Conservation (phyloP, 2,888 invertebrate genomes). For the Luperina nickerlii region DNA sequence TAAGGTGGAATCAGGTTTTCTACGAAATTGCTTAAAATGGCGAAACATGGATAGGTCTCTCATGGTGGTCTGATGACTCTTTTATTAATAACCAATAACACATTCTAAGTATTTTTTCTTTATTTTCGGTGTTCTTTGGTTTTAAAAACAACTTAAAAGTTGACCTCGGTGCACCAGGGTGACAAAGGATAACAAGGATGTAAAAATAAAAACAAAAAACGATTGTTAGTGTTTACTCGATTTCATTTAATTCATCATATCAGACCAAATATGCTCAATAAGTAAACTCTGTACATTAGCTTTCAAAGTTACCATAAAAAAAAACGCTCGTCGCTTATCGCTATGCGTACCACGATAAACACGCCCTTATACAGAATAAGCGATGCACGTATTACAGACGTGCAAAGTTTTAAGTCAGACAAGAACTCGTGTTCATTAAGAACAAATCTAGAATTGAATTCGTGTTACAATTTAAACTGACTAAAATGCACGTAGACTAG, state of each 20-base stretch:
- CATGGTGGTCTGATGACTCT: not conserved
- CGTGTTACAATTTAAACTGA: conserved; percentile 60
- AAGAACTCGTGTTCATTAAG: conserved; percentile 73
- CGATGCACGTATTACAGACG: conserved; percentile 71
- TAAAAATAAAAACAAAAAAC: not conserved
- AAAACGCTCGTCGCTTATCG: conserved; percentile 36
- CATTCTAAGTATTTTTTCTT: not conserved
- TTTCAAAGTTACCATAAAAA: not conserved
- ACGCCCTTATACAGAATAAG: conserved; percentile 61
- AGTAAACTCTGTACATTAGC: not conserved
- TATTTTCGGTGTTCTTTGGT: not conserved
- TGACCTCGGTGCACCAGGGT: not conserved
- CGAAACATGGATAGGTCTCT: not conserved
- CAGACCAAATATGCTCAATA: not conserved
- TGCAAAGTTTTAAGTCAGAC: conserved; percentile 73
- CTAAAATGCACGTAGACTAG: conserved; percentile 38
- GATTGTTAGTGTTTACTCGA: not conserved
- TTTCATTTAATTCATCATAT: not conserved
- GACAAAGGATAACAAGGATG: not conserved
- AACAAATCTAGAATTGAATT: conserved; percentile 65
- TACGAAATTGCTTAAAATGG: not conserved
- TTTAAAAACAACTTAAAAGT: not conserved
- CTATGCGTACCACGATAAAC: conserved; percentile 21
- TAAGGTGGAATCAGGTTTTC: not conserved
- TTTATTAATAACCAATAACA: not conserved